Evolutionary conservation across 1,140 invertebrate genomes (phyloP).

Genomic region (Holcopasites calliopsidis): DNA sequence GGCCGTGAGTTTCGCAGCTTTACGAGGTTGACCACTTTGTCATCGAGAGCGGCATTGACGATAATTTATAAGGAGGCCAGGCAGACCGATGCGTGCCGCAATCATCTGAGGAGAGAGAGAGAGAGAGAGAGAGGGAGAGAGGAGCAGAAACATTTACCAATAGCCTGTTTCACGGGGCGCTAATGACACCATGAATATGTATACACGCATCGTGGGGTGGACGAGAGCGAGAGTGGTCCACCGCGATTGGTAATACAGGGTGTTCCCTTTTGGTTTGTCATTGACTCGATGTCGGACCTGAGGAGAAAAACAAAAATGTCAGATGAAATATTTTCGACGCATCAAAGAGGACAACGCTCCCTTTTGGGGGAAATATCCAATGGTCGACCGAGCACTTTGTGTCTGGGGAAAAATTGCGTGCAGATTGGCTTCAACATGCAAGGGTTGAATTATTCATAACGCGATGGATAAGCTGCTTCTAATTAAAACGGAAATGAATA

Average conservation of each 20-base stretch:
- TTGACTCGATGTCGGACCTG: no score
- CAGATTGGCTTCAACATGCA: no score
- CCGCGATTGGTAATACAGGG: conserved; percentile 36
- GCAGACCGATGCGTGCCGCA: conserved; percentile 24
- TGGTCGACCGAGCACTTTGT: not conserved
- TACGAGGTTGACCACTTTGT: conserved; percentile 53
- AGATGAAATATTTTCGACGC: no score
- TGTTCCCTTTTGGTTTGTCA: conserved; percentile 29
- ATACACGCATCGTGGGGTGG: conserved; percentile 52
- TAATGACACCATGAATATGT: conserved; percentile 74
- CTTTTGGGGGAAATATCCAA: not conserved
- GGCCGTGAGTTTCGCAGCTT: conserved; percentile 34
- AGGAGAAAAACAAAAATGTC: not conserved
- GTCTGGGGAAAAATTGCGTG: conserved; percentile 19
- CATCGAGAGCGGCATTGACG: conserved; percentile 53
- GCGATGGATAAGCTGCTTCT: conserved; percentile 3
- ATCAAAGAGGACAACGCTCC: not conserved
- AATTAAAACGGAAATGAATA: conserved; percentile 24
- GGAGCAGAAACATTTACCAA: conserved; percentile 68
- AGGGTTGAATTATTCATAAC: conserved; percentile 23
- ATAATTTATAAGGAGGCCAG: conserved; percentile 60
- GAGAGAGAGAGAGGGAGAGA: no score
- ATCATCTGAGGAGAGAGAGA: conserved; percentile 54
- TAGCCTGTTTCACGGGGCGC: conserved; percentile 69
- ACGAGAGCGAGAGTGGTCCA: conserved; percentile 43